Conservation (phyloP, 2,797 vertebrate genomes). For the Siniperca undulata region DNA sequence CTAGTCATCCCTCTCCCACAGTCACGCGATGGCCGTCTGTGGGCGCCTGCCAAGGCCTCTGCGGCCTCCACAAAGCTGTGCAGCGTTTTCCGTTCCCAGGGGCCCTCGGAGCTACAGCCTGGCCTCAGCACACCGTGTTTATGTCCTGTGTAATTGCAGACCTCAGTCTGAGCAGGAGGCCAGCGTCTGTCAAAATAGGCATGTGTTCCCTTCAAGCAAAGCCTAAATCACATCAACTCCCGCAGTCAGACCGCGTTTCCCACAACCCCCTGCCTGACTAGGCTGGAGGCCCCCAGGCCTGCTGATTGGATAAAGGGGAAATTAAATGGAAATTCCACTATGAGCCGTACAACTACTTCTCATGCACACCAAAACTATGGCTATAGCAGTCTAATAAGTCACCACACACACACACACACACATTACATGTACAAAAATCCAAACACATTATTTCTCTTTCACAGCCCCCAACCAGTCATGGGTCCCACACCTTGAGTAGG, state of each 20-base stretch:
- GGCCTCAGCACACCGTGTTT: slow-evolving; percentile 75
- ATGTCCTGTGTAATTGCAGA: slow-evolving; percentile 86
- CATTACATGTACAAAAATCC: slow-evolving; percentile 42
- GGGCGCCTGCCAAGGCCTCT: slow-evolving; percentile 70
- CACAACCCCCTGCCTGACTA: slow-evolving; percentile 71
- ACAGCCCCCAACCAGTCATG: slow-evolving; percentile 45
- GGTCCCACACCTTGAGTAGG: slow-evolving; percentile 76
- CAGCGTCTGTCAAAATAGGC: slow-evolving; percentile 81
- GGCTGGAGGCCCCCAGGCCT: slow-evolving; percentile 53
- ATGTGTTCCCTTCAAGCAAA: slow-evolving; percentile 64
- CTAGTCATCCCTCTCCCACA: slow-evolving; percentile 67
- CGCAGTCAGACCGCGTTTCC: slow-evolving; percentile 64
- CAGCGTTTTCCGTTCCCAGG: slow-evolving; percentile 72
- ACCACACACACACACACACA: slow-evolving; percentile 26
- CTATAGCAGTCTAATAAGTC: slow-evolving; percentile 56
- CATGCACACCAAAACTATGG: slow-evolving; percentile 32
- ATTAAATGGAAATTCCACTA: slow-evolving; percentile 70
- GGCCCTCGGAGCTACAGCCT: slow-evolving; percentile 65
- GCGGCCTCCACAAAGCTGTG: slow-evolving; percentile 65
- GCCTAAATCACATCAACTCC: slow-evolving; percentile 82
- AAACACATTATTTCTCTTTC: slow-evolving; percentile 68
- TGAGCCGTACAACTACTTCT: slow-evolving; percentile 44
- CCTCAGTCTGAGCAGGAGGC: slow-evolving; percentile 80
- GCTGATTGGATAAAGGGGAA: slow-evolving; percentile 70
- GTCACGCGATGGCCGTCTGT: slow-evolving; percentile 69